Evolutionary conservation across 2,888 invertebrate species (phyloP).

Genomic region (Acrocyrtus sp.): DNA sequence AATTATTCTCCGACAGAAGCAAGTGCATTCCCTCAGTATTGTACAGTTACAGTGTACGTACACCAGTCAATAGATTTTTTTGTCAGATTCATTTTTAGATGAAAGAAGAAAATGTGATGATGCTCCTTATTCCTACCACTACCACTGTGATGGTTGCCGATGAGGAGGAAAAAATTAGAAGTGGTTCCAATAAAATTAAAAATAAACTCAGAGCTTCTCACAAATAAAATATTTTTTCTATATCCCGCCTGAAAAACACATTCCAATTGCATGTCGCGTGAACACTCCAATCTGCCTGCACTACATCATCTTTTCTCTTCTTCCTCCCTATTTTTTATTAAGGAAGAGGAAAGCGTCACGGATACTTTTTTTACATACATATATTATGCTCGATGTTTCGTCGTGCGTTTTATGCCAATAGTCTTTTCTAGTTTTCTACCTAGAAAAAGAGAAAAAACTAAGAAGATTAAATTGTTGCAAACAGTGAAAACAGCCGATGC

Average conservation of each 20-base stretch:
- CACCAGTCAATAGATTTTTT: no score
- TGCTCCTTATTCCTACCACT: no score
- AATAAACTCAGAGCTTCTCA: slow-evolving; percentile 36
- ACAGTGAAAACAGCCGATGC: background rate
- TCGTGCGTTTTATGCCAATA: no score
- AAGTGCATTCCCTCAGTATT: no score
- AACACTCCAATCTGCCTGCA: slow-evolving; percentile 21
- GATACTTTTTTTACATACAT: no score
- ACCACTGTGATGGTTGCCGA: background rate
- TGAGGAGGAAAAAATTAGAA: slow-evolving; percentile 11
- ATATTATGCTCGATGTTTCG: no score
- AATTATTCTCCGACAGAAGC: no score
- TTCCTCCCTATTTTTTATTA: no score
- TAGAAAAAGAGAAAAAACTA: background rate
- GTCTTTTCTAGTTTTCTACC: background rate
- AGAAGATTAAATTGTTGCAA: background rate
- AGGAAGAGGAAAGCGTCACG: no score
- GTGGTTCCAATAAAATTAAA: slow-evolving; percentile 53
- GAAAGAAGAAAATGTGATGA: background rate
- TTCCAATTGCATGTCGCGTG: background rate
- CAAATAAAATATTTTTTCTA: background rate
- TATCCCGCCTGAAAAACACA: background rate
- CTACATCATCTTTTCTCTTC: slow-evolving; percentile 32
- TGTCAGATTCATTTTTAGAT: no score
- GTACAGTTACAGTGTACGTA: no score